These are phyloP conservation scores for Drosophila saltans DNA, from an alignment of 1,140 invertebrate species.

Conservation along the genomic window DNA sequence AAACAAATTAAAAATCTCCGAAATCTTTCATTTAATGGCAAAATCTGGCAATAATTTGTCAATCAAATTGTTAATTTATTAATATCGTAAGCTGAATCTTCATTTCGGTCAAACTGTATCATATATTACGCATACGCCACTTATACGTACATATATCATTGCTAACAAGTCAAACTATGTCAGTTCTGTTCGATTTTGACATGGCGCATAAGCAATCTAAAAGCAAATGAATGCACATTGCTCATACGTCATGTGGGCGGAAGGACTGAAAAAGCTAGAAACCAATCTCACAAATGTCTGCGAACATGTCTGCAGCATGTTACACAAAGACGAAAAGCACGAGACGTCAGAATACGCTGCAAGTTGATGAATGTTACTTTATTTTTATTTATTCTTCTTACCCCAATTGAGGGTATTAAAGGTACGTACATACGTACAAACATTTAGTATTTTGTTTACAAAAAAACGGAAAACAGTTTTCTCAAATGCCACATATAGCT, in stretches of 20 bases:
- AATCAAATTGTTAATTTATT: neutral
- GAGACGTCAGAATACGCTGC: neutral
- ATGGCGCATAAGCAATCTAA: conserved; percentile 62
- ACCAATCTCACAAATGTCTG: conserved; percentile 18
- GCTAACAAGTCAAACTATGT: conserved; percentile 8
- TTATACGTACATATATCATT: neutral
- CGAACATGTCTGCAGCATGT: conserved; percentile 5
- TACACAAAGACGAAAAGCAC: neutral
- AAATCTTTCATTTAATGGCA: too few relatives aligned
- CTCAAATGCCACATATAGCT: too few relatives aligned
- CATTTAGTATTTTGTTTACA: too few relatives aligned
- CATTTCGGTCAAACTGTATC: neutral
- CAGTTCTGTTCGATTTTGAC: conserved; percentile 29
- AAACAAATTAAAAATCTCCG: too few relatives aligned
- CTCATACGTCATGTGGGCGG: conserved; percentile 54
- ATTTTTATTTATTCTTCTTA: neutral
- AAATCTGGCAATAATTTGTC: neutral
- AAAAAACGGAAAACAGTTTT: too few relatives aligned
- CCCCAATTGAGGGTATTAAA: too few relatives aligned
- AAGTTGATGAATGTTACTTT: conserved; percentile 9
- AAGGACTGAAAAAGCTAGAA: conserved; percentile 1
- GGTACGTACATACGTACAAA: too few relatives aligned
- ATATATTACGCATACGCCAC: neutral
- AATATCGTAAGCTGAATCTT: neutral
- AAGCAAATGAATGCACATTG: conserved; percentile 58